These are phyloP conservation scores for Rhinophrynus dorsalis DNA, from an alignment of 2,797 vertebrate species.

Conservation along the genomic window DNA sequence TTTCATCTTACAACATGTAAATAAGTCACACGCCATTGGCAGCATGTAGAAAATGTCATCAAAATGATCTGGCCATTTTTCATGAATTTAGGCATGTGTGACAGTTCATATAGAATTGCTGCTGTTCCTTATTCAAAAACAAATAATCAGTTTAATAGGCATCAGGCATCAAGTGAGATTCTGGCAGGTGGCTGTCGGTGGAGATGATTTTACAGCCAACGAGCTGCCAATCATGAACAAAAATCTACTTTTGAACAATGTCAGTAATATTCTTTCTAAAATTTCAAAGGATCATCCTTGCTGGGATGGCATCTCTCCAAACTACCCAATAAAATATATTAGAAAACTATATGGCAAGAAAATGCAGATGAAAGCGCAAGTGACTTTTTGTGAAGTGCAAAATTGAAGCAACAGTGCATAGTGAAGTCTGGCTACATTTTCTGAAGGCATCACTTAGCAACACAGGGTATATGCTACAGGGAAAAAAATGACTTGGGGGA, in stretches of 20 bases:
- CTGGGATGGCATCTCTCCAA: slow-evolving; percentile 9
- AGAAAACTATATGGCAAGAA: background rate
- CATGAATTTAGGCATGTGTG: slow-evolving; percentile 7
- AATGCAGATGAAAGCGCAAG: slow-evolving; percentile 1
- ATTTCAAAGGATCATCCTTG: slow-evolving; percentile 18
- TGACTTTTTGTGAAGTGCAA: background rate
- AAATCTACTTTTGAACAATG: slow-evolving; percentile 15
- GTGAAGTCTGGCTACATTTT: background rate
- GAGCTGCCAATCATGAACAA: slow-evolving; percentile 11
- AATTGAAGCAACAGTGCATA: background rate
- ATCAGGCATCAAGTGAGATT: slow-evolving; percentile 1
- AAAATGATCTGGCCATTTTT: slow-evolving; percentile 16
- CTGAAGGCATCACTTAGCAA: slow-evolving; percentile 29
- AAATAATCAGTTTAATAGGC: background rate
- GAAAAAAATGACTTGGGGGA: background rate
- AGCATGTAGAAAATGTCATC: slow-evolving; percentile 8
- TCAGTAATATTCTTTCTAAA: background rate
- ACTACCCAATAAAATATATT: slow-evolving; percentile 15
- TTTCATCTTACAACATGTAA: slow-evolving; percentile 34
- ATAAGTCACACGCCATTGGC: slow-evolving; percentile 26
- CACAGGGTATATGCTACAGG: slow-evolving; percentile 2
- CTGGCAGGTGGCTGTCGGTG: slow-evolving; percentile 43
- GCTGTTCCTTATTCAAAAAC: slow-evolving; percentile 17
- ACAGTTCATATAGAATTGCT: slow-evolving; percentile 1
- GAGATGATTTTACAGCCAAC: slow-evolving; percentile 8